Base-by-base conservation (phyloP, 2,113 vertebrate genomes). In the Phyllopteryx taeniolatus region DNA sequence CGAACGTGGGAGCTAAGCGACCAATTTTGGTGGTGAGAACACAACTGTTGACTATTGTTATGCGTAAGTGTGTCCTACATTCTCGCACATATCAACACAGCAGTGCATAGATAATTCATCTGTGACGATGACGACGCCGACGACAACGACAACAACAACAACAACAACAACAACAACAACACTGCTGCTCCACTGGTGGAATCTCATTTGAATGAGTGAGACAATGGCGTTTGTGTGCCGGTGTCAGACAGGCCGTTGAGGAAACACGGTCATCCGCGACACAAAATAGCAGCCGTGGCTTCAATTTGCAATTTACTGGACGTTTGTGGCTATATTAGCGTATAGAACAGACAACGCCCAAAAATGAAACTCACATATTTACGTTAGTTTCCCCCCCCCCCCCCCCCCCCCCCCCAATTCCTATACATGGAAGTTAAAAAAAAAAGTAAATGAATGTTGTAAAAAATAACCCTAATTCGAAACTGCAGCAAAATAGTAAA, bases 41-140 rank as follows among this genome's bases (percentile, higher is more conserved):
- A 63, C 70, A 86, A 86, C 81, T 27, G 76, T 79, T 83, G 76
- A 81, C 89, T 66, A 89, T 91, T 91, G 90, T 91, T 90, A 91
- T 91, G 88, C 87, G 87, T 83, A 89, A 87, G 77, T 85, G 83
- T 91, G 90, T 84, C 89, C 89, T 89, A 90, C 89, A 91, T 91
- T 90, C 87, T 72, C 81, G 77, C 73, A 77, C 86, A 86, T 86
- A 88, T 85, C 85, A 80, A 51, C 86, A 84, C 84, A 75, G 74
- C 66, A 66, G 72, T 75, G 71, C 90, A 90, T 90, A 90, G 82
- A 88, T 88, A 86, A 90, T 91, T 90, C 80, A 90, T 88, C 80
- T 5, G 17, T 65, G 63, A 60, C 77, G 73, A 77, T 85, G 83
- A 82, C 27, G 31, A 57, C n/a, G 22, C 27, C 20, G 27, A 27